Conservation (phyloP, 2,888 invertebrate genomes). For the Myathropa florea region DNA sequence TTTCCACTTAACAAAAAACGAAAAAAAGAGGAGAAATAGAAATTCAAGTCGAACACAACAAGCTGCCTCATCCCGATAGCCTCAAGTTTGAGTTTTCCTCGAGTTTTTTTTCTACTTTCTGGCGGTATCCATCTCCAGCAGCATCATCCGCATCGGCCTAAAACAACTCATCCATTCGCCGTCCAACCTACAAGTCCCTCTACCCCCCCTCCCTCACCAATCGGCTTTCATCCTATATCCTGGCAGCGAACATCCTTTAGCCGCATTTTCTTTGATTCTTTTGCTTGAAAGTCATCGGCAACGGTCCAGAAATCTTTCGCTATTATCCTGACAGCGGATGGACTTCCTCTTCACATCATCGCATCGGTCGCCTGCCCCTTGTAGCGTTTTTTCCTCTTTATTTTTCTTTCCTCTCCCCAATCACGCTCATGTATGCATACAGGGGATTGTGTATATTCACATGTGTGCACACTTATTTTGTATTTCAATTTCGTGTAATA, state of each 20-base stretch:
- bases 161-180: constrained; percentile 53
- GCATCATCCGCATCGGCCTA: constrained; percentile 67
- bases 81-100: constrained; percentile 39
- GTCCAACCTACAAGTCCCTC: neutral
- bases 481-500: constrained; percentile 68
- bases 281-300: constrained; percentile 70
- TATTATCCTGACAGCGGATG: constrained; percentile 71
- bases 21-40: constrained; percentile 29
- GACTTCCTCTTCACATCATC: constrained; percentile 68
- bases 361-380: constrained; percentile 18
- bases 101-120: constrained; percentile 21
- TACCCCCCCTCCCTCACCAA: no score
- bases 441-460: neutral
- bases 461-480: constrained; percentile 36
- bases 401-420: constrained; percentile 19
- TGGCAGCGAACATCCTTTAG: constrained; percentile 50
- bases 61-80: constrained; percentile 60
- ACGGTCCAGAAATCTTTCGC: constrained; percentile 72
- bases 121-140: constrained; percentile 54
- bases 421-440: neutral
- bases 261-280: constrained; percentile 70
- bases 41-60: constrained; percentile 63
- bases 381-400: constrained; percentile 16
- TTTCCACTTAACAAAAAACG: constrained; percentile 26
- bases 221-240: neutral